phyloP scores from a whole-genome alignment of 1,140 invertebrate species.

The Apocrypta bakeri region DNA sequence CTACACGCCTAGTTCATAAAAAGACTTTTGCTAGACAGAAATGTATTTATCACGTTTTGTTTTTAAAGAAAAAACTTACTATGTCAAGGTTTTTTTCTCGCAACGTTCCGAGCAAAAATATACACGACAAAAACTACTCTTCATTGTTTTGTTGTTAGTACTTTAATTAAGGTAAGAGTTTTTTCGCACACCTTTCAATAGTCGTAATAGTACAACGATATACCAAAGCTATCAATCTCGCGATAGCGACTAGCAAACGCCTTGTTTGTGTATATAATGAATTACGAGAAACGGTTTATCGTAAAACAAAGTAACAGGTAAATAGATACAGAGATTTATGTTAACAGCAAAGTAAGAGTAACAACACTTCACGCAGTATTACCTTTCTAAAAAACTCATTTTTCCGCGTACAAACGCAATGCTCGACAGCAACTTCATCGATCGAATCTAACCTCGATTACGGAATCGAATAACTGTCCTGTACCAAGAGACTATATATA shows the following conservation, averaged over 20 bases:
- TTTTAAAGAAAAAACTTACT: not conserved
- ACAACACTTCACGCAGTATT: not conserved
- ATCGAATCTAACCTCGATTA: too few relatives aligned
- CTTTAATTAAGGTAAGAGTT: not conserved
- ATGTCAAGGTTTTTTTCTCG: not conserved
- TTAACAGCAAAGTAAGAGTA: not conserved
- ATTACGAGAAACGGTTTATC: not conserved
- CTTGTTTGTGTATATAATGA: conserved; percentile 3
- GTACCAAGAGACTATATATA: too few relatives aligned
- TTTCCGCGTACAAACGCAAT: too few relatives aligned
- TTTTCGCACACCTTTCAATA: not conserved
- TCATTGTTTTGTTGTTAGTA: not conserved
- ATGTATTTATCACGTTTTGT: too few relatives aligned
- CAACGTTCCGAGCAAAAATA: not conserved
- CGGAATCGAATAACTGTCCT: too few relatives aligned
- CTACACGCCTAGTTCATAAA: too few relatives aligned
- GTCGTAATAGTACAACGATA: not conserved
- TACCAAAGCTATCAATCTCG: not conserved
- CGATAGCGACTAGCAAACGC: not conserved
- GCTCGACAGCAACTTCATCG: too few relatives aligned
- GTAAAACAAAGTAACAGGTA: not conserved
- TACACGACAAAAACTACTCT: not conserved
- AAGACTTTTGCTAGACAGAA: too few relatives aligned
- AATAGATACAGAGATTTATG: not conserved
- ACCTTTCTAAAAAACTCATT: not conserved